A percentile compares a stretch with the other conserved stretches of the same genome.
Conservation (phyloP, 2,113 vertebrate genomes). For the Lagopus muta region DNA sequence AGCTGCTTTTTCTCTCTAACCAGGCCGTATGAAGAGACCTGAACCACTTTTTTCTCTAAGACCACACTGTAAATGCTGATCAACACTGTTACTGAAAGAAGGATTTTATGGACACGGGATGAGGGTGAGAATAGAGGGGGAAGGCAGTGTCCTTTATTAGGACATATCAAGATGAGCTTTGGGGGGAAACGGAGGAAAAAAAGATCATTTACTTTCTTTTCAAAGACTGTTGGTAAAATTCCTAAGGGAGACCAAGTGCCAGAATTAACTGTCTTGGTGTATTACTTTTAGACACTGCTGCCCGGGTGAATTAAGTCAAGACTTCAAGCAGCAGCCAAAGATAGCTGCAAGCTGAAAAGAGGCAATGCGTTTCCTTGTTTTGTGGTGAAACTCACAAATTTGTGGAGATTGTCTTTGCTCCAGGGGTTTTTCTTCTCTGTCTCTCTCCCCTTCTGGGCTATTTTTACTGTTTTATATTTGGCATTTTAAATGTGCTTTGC, state of each 20-base stretch:
- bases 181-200: slow-evolving; percentile 39
- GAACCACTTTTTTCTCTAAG: slow-evolving; percentile 1
- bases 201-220: slow-evolving; percentile 71
- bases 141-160: slow-evolving; percentile 30
- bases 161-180: slow-evolving; percentile 56
- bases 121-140: slow-evolving; percentile 6
- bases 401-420: slow-evolving; percentile 51
- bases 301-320: slow-evolving; percentile 75
- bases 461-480: slow-evolving; percentile 51
- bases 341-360: slow-evolving; percentile 58
- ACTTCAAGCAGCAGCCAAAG: slow-evolving; percentile 63
- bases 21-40: slow-evolving; percentile 27
- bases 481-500: slow-evolving; percentile 38
- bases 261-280: slow-evolving; percentile 77
- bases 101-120: slow-evolving; percentile 44
- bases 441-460: slow-evolving; percentile 22
- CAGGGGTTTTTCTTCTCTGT: neutral
- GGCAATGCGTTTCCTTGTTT: slow-evolving; percentile 32
- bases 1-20: slow-evolving; percentile 37
- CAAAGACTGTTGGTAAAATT: slow-evolving; percentile 76
- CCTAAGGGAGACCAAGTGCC: slow-evolving; percentile 75
- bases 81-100: slow-evolving; percentile 53
- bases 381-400: slow-evolving; percentile 48
- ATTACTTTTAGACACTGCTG: slow-evolving; percentile 71
- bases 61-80: slow-evolving; percentile 65